phyloP scores from a whole-genome alignment of 1,140 invertebrate genomes.

The Drosophila prosaltans region DNA sequence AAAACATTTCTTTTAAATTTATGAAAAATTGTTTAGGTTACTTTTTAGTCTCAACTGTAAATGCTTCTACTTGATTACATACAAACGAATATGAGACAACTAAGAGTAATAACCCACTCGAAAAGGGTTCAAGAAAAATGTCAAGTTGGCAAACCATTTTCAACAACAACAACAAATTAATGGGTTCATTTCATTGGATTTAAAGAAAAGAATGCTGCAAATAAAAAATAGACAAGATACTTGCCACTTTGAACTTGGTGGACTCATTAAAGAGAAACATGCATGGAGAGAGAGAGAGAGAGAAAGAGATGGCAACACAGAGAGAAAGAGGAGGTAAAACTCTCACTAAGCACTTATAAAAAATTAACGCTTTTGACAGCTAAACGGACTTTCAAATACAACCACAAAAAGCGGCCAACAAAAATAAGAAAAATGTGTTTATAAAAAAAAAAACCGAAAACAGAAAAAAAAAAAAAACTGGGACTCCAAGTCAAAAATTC shows the following conservation, averaged over 20 bases:
- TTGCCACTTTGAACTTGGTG: slow-evolving; percentile 72
- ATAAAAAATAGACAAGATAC: slow-evolving; percentile 79
- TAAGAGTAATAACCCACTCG: slow-evolving; percentile 45
- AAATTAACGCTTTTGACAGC: slow-evolving; percentile 82
- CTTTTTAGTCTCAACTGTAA: background rate
- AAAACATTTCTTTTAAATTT: background rate
- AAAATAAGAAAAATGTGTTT: slow-evolving; percentile 10
- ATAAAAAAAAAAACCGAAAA: slow-evolving; percentile 13
- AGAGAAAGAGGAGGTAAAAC: slow-evolving; percentile 46
- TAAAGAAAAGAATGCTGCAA: slow-evolving; percentile 63
- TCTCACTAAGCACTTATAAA: slow-evolving; percentile 78
- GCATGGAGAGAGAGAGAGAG: slow-evolving; percentile 22
- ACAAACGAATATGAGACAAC: background rate
- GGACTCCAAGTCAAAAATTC: slow-evolving; percentile 17
- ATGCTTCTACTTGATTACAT: background rate
- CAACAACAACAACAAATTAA: slow-evolving; percentile 65
- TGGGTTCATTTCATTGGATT: slow-evolving; percentile 60
- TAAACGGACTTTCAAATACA: slow-evolving; percentile 79
- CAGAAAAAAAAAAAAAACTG: slow-evolving; percentile 34
- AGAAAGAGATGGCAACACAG: slow-evolving; percentile 19
- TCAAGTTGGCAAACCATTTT: slow-evolving; percentile 55
- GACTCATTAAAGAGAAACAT: slow-evolving; percentile 63
- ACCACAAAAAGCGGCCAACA: slow-evolving; percentile 31
- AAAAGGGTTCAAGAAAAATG: slow-evolving; percentile 43
- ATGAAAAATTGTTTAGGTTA: background rate